These are phyloP conservation scores for Vicugna pacos DNA, from an alignment of 2,113 vertebrate species.

Conservation along the genomic window DNA sequence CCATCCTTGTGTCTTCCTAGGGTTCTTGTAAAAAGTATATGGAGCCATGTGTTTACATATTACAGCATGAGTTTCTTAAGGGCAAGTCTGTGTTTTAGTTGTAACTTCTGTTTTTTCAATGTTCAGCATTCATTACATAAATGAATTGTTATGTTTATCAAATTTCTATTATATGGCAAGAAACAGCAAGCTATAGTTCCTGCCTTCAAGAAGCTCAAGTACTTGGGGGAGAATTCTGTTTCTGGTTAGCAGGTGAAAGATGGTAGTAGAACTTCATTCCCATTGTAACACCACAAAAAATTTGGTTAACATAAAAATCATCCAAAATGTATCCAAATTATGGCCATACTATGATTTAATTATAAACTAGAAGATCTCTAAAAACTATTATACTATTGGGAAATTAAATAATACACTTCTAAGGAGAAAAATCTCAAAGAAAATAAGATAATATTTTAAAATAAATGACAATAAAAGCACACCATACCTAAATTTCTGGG, in stretches of 20 bases:
- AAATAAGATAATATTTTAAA: not conserved
- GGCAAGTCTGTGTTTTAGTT: not conserved
- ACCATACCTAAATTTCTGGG: not conserved
- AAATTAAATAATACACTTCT: not conserved
- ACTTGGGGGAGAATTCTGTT: not conserved
- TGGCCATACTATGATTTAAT: not conserved
- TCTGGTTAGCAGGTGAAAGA: not conserved
- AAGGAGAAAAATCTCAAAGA: not conserved
- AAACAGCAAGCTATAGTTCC: not conserved
- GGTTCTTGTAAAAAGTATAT: not conserved
- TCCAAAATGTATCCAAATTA: not conserved
- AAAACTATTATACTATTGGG: conserved; percentile 23
- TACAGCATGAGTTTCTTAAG: not conserved
- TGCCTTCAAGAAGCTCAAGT: not conserved
- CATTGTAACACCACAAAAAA: not conserved
- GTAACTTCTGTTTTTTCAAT: not conserved
- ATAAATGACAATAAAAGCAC: not conserved
- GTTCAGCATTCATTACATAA: not conserved
- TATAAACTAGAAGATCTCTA: not conserved
- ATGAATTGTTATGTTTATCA: not conserved
- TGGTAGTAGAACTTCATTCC: not conserved
- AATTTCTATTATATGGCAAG: not conserved
- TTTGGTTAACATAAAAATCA: not conserved
- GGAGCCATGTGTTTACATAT: not conserved
- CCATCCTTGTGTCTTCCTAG: not conserved